A percentile compares a stretch with the other conserved stretches of the same genome.
Evolutionary conservation across 2,888 invertebrate species (phyloP).

Genomic region (Tipula lateralis): DNA sequence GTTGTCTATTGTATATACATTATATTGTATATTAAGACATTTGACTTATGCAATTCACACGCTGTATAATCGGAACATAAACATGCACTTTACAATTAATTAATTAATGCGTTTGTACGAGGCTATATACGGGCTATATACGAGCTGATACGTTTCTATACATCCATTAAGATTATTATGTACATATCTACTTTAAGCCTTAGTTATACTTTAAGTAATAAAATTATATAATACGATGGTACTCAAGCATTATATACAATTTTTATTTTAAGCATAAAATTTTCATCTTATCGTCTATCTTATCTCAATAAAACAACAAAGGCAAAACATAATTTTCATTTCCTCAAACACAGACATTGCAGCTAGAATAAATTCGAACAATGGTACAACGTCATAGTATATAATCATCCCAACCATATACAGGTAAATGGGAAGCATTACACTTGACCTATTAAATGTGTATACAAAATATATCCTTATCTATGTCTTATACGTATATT

Average conservation of each 20-base stretch:
- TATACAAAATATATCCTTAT: not conserved
- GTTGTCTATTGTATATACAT: not conserved
- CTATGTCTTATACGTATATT: not conserved
- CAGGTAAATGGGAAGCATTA: not conserved
- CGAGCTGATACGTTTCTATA: too few relatives aligned
- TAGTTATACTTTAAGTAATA: not conserved
- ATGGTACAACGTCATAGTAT: not conserved
- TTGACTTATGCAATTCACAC: not conserved
- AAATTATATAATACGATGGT: not conserved
- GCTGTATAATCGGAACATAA: not conserved
- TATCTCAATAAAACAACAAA: not conserved
- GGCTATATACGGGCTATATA: too few relatives aligned
- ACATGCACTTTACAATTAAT: not conserved
- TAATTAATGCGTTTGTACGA: too few relatives aligned
- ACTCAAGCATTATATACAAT: not conserved
- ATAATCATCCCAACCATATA: not conserved
- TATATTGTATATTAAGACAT: not conserved
- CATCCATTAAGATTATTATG: too few relatives aligned
- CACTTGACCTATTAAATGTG: not conserved
- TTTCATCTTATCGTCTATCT: not conserved
- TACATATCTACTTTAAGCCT: not conserved
- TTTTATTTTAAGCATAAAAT: not conserved
- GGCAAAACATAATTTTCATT: not conserved
- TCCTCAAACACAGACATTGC: not conserved
- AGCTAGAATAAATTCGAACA: not conserved